phyloP scores from a whole-genome alignment of 2,888 invertebrate genomes.

The Cephus spinipes region DNA sequence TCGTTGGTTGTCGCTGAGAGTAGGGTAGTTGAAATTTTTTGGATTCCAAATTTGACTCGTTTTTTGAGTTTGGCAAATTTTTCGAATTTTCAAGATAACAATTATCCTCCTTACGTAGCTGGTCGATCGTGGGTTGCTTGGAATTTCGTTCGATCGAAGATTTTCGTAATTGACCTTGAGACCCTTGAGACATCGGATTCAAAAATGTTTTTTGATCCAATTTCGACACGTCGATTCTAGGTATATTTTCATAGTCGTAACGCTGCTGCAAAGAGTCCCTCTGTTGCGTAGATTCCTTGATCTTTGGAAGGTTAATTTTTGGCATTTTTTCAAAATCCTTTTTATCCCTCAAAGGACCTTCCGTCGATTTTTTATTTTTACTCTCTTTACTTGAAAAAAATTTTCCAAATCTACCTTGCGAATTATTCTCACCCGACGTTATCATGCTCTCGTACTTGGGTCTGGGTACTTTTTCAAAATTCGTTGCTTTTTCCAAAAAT shows the following conservation, averaged over 20 bases:
- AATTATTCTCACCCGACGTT: not conserved
- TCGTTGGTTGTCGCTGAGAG: constrained; percentile 27
- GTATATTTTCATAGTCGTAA: constrained; percentile 64
- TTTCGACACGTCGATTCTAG: constrained; percentile 59
- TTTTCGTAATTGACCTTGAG: not conserved
- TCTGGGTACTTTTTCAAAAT: constrained; percentile 41
- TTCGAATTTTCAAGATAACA: constrained; percentile 51
- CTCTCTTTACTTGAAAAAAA: not conserved
- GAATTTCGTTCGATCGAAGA: constrained; percentile 12
- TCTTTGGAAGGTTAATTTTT: constrained; percentile 31
- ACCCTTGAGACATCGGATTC: constrained; percentile 12
- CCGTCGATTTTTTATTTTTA: constrained; percentile 44
- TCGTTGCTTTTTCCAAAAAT: constrained; percentile 68
- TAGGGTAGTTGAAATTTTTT: not conserved
- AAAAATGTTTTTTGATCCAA: constrained; percentile 47
- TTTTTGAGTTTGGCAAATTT: constrained; percentile 33
- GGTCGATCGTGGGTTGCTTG: constrained; percentile 57
- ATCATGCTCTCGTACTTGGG: constrained; percentile 35
- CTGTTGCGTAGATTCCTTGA: constrained; percentile 4
- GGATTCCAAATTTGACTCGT: constrained; percentile 22
- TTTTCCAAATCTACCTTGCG: constrained; percentile 8
- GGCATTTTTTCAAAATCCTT: constrained; percentile 51
- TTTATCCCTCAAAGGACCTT: constrained; percentile 59
- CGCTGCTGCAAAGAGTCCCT: constrained; percentile 41
- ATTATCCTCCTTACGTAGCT: constrained; percentile 57